Evolutionary conservation across 2,797 vertebrate species (phyloP).

Genomic region (Cyclura pinguis): DNA sequence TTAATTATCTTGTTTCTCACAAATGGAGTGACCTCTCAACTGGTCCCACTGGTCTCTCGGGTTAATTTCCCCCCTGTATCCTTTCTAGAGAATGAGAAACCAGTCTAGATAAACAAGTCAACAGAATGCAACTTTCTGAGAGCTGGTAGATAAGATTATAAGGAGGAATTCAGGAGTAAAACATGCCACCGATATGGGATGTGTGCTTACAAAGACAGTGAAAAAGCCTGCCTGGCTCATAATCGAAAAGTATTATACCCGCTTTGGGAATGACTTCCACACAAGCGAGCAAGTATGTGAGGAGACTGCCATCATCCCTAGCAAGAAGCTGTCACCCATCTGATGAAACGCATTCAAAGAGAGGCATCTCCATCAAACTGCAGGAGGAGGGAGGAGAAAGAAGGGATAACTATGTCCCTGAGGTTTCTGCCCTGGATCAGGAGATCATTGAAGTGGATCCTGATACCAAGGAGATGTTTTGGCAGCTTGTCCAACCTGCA

Average conservation of each 20-base stretch:
- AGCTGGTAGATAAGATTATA: neutral
- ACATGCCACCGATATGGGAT: slow-evolving; percentile 77
- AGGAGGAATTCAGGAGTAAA: too few species aligned
- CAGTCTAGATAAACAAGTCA: neutral
- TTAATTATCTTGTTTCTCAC: neutral
- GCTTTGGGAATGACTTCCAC: slow-evolving; percentile 76
- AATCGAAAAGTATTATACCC: slow-evolving; percentile 98
- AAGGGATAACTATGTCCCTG: slow-evolving; percentile 88
- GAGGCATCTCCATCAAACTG: slow-evolving; percentile 97
- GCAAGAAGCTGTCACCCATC: slow-evolving; percentile 95
- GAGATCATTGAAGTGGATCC: too few species aligned
- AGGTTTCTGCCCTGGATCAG: too few species aligned
- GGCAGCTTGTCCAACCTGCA: too few species aligned
- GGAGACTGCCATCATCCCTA: slow-evolving; percentile 98
- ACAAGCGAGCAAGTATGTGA: slow-evolving; percentile 97
- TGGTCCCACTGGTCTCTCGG: neutral
- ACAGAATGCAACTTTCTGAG: neutral
- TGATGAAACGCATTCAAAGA: slow-evolving; percentile 97
- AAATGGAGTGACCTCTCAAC: neutral
- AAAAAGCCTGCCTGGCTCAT: slow-evolving; percentile 72
- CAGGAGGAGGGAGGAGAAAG: slow-evolving; percentile 97
- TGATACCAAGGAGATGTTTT: too few species aligned
- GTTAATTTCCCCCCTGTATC: neutral
- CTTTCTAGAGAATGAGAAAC: neutral
- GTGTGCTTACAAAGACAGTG: slow-evolving; percentile 74